Evolutionary conservation across 2,888 invertebrate species (phyloP), one percentile per base, ranked within the genome.

Genomic region (Tachina fera): DNA sequence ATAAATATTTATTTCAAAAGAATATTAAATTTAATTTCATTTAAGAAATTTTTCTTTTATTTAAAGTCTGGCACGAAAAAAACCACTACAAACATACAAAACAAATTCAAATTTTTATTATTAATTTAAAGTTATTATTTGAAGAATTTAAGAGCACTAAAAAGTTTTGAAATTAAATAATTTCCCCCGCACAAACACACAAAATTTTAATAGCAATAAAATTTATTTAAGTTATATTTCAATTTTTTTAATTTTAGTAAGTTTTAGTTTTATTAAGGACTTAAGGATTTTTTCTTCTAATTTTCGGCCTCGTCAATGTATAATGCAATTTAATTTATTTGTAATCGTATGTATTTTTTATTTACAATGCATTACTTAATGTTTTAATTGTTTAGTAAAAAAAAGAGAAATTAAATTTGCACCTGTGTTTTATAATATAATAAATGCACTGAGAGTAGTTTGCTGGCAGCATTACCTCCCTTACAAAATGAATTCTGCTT

Each of bases 71-170:
- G 5, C 41, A 16, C 8, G n/a, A 58, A 53, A 19, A 70, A 68
- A 79, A 71, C 74, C 65, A 74, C 49, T 58, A 80, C 72, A 80
- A 80, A 80, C 80, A 81, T 81, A 61, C 43, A n/a, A 60, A 39
- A 53, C 39, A 47, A 31, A 67, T 9, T 16, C 11, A 67, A 45
- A 1, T 41, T 14, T 16, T 43, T 61, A 22, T n/a, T 19, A 39
- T 45, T 9, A 45, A 19, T 1, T n/a, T 9, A 67, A n/a, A 31
- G 9, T 11, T n/a, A 16, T 16, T 22, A 9, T 68, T 16, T 41
- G 53, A n/a, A 49, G 14, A 65, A 16, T 1, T 5, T 47, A 19
- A 31, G 45, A 76, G 65, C 65, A 65, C 75, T 16, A 31, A 31
- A 31, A 31, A 31, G 31, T 31, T 31, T 31, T 31, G 5, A 31